Evolutionary conservation across 2,888 invertebrate genomes (phyloP).

Genomic region (Trachelus iudaicus): DNA sequence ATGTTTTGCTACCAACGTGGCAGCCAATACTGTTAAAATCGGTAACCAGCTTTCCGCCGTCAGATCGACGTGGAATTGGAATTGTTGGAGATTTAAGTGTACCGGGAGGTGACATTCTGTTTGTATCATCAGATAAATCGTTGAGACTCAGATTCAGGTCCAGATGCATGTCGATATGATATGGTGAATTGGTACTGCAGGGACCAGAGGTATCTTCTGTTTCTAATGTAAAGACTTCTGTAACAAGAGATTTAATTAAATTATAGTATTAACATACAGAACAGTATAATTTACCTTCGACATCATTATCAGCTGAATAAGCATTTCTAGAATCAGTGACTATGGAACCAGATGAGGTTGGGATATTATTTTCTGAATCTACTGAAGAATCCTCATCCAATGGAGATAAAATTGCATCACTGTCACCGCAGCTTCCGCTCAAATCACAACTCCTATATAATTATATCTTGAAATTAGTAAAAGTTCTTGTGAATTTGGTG

Average conservation of each 20-base stretch:
- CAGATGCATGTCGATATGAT: slow-evolving; percentile 53
- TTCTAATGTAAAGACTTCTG: slow-evolving; percentile 80
- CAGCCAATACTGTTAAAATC: slow-evolving; percentile 73
- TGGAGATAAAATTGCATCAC: slow-evolving; percentile 64
- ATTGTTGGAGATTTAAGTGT: slow-evolving; percentile 75
- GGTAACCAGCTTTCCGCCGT: slow-evolving; percentile 68
- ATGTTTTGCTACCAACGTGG: slow-evolving; percentile 73
- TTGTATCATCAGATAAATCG: slow-evolving; percentile 63
- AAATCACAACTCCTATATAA: slow-evolving; percentile 52
- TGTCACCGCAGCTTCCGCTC: slow-evolving; percentile 49
- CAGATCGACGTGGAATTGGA: slow-evolving; percentile 71
- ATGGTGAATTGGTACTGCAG: slow-evolving; percentile 62
- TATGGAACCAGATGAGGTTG: slow-evolving; percentile 39
- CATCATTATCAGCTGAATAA: slow-evolving; percentile 50
- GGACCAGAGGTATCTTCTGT: slow-evolving; percentile 68
- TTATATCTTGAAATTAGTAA: neutral
- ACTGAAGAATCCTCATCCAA: slow-evolving; percentile 70
- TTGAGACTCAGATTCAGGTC: slow-evolving; percentile 67
- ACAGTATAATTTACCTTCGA: slow-evolving; percentile 59
- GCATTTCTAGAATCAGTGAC: slow-evolving; percentile 38
- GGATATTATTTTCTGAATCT: slow-evolving; percentile 65
- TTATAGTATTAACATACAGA: neutral
- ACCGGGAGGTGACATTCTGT: slow-evolving; percentile 48
- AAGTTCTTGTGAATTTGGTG: neutral
- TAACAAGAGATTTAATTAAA: slow-evolving; percentile 17